phyloP scores from a whole-genome alignment of 1,140 invertebrate genomes.

The Sinella curviseta region DNA sequence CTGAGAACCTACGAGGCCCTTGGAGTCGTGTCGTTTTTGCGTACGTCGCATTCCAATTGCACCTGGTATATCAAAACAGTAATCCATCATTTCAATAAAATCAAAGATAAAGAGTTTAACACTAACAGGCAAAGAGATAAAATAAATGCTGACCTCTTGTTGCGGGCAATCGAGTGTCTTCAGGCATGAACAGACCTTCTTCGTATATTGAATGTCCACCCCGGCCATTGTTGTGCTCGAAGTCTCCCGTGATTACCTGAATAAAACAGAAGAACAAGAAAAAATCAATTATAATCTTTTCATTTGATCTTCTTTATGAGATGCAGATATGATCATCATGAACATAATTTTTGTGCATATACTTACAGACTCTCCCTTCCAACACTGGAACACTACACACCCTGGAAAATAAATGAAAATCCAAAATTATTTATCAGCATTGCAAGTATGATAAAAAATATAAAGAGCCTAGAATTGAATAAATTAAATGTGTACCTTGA shows the following conservation, averaged over 20 bases:
- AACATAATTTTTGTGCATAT: conserved; percentile 4
- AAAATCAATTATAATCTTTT: not conserved
- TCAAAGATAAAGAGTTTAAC: not conserved
- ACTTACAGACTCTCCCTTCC: conserved; percentile 71
- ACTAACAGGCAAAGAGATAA: not conserved
- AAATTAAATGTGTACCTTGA: too few relatives aligned
- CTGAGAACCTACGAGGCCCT: conserved; percentile 79
- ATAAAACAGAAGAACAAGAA: not conserved
- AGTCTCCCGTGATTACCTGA: conserved; percentile 72
- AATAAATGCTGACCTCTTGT: conserved; percentile 23
- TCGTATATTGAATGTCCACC: conserved; percentile 76
- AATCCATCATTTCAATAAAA: conserved; percentile 61
- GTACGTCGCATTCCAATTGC: conserved; percentile 79
- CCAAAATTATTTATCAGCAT: conserved; percentile 64
- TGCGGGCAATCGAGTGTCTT: conserved; percentile 75
- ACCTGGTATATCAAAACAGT: too few relatives aligned
- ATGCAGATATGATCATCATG: not conserved
- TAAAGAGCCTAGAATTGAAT: too few relatives aligned
- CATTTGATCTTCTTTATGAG: too few relatives aligned
- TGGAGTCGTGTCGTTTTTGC: conserved; percentile 75
- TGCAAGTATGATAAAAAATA: not conserved
- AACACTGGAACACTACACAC: conserved; percentile 77
- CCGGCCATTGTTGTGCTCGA: conserved; percentile 76
- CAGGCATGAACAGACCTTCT: conserved; percentile 76
- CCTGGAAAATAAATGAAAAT: conserved; percentile 78